Evolutionary conservation across 2,888 invertebrate genomes (phyloP).

Genomic region (Plemyria rubiginata): DNA sequence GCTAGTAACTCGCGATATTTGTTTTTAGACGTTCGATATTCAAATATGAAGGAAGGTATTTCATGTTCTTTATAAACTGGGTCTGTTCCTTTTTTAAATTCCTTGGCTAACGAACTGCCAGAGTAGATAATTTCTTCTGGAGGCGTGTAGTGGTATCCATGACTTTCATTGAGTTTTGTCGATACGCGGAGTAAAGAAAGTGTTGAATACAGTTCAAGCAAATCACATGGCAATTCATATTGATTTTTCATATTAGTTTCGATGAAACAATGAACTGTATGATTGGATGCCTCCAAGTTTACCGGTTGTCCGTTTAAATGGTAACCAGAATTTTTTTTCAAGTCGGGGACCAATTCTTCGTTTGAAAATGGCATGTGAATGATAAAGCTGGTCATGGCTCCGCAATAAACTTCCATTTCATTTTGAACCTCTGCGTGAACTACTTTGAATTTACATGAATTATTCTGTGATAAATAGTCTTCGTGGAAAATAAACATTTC

Average conservation of each 20-base stretch:
- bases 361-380: background rate
- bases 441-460: conserved; percentile 7
- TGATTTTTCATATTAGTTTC: background rate
- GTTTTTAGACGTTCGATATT: conserved; percentile 19
- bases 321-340: background rate
- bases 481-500: background rate
- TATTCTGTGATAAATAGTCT: background rate
- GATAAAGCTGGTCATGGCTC: conserved; percentile 8
- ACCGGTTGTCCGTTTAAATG: background rate
- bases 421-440: background rate
- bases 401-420: conserved; percentile 8
- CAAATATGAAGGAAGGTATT: conserved; percentile 18
- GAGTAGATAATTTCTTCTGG: conserved; percentile 6
- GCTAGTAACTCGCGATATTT: conserved; percentile 22
- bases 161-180: background rate
- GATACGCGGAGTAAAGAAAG: background rate
- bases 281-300: background rate
- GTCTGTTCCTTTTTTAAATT: conserved; percentile 3
- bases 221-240: conserved; percentile 9
- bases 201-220: conserved; percentile 8
- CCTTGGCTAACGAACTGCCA: background rate
- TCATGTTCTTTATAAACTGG: conserved; percentile 14
- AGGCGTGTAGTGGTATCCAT: conserved; percentile 6
- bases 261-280: background rate
- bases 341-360: background rate